These are phyloP conservation scores for Drosophila acutilabella DNA, from an alignment of 2,888 invertebrate genomes.

Conservation along the genomic window DNA sequence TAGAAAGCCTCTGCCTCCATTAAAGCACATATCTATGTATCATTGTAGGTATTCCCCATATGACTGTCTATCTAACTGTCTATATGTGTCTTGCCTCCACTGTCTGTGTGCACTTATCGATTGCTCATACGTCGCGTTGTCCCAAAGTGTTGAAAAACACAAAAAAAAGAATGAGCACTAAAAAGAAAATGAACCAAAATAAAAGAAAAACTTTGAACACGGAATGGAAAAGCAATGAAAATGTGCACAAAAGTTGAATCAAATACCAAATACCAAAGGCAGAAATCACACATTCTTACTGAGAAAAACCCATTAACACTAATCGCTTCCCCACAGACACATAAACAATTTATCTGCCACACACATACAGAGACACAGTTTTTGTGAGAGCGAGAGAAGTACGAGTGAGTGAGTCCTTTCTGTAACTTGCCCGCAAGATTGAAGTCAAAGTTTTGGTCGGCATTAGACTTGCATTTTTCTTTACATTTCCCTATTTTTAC, in stretches of 20 bases:
- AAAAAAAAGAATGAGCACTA: conserved; percentile 17
- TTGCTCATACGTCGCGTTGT: conserved; percentile 71
- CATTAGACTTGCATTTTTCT: conserved; percentile 65
- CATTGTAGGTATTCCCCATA: conserved; percentile 63
- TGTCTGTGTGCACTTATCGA: conserved; percentile 72
- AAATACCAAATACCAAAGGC: conserved; percentile 67
- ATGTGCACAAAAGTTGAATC: conserved; percentile 72
- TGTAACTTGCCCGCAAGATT: conserved; percentile 72
- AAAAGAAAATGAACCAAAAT: conserved; percentile 28
- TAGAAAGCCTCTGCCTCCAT: not conserved
- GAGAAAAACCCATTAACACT: conserved; percentile 79
- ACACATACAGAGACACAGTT: conserved; percentile 37
- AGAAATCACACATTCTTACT: conserved; percentile 75
- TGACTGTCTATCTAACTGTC: conserved; percentile 69
- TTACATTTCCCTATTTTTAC: conserved; percentile 6
- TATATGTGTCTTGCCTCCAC: conserved; percentile 45
- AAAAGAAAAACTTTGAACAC: conserved; percentile 30
- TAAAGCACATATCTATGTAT: conserved; percentile 30
- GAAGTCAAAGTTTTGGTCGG: conserved; percentile 63
- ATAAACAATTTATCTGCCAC: conserved; percentile 82
- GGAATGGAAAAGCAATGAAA: conserved; percentile 59
- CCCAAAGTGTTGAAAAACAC: conserved; percentile 61
- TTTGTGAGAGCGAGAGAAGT: not conserved
- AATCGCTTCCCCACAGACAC: conserved; percentile 83
- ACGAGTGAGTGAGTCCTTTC: conserved; percentile 40